Evolutionary conservation across 2,113 vertebrate species (phyloP).

Genomic region (Cichladusa arquata): DNA sequence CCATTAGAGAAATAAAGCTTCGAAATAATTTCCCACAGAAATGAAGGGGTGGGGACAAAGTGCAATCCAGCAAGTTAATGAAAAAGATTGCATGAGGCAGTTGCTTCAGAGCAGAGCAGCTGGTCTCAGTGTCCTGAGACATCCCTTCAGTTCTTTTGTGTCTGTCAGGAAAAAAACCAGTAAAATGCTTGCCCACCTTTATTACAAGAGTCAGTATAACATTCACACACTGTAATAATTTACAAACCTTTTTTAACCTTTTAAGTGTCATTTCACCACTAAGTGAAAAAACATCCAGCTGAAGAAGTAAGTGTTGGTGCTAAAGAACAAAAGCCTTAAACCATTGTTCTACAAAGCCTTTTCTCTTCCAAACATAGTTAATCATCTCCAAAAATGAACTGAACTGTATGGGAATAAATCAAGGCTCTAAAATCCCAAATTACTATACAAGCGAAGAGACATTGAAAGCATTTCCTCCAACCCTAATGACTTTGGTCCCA

Average conservation of each 20-base stretch:
- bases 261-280: background rate
- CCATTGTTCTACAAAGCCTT: background rate
- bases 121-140: background rate
- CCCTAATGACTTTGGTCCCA: background rate
- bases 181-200: background rate
- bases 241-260: background rate
- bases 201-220: background rate
- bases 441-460: background rate
- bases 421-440: background rate
- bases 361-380: background rate
- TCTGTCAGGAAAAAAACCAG: background rate
- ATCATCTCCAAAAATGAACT: background rate
- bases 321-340: background rate
- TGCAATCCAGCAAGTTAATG: background rate
- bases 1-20: conserved; percentile 16
- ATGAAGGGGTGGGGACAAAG: background rate
- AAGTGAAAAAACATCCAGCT: background rate
- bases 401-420: background rate
- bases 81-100: background rate
- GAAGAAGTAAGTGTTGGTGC: background rate
- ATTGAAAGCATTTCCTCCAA: background rate
- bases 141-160: background rate
- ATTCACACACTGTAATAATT: background rate
- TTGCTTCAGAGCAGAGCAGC: background rate
- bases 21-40: background rate